Base-by-base conservation (phyloP, 2,797 vertebrate species). In the Microchirus variegatus region DNA sequence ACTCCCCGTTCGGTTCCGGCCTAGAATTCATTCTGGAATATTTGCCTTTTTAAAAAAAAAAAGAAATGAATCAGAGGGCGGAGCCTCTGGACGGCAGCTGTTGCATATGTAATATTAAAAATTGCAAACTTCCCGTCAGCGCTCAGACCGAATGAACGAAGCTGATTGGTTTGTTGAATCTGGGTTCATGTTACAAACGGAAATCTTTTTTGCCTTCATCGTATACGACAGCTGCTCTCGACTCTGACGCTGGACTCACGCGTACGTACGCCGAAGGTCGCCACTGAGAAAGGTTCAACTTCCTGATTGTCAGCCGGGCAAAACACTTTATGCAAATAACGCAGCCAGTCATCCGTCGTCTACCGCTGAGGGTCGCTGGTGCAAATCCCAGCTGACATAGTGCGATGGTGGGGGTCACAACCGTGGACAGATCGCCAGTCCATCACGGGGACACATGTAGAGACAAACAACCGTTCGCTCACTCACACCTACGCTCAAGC, bases 71-170 rank as follows among this genome's bases (percentile, higher is more conserved):
- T 80, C 58, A 61, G 70, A 53, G 46, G 63, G 72, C 6, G 31
- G 5, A 78, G 75, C 64, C 44, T 74, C 52, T 75, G 70, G 84
- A 66, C 13, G 58, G 86, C 90, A 90, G 88, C 87, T 87, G 86
- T 86, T 50, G 72, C 81, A 81, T 77, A 61, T 53, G 70, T n/a
- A n/a, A n/a, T n/a, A n/a, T n/a, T n/a, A 51, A 10, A 40, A 40
- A 12, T 2, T 3, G 38, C 44, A 69, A 61, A 73, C 67, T 46
- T 55, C 37, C 60, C 63, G 59, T 70, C 49, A 47, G 31, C 59
- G 48, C 59, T 49, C 13, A 15, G 15, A 11, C 42, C 35, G 35
- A 42, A 59, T 41, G 16, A 73, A 65, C 54, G 26, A 43, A 57
- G 47, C 51, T 35, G 14, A 50, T 60, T 44, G 59, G 51, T 63